A percentile compares a stretch with the other conserved stretches of the same genome.
These are phyloP conservation scores for Coranthus polyacanthus DNA, from an alignment of 2,797 vertebrate genomes.

Conservation along the genomic window DNA sequence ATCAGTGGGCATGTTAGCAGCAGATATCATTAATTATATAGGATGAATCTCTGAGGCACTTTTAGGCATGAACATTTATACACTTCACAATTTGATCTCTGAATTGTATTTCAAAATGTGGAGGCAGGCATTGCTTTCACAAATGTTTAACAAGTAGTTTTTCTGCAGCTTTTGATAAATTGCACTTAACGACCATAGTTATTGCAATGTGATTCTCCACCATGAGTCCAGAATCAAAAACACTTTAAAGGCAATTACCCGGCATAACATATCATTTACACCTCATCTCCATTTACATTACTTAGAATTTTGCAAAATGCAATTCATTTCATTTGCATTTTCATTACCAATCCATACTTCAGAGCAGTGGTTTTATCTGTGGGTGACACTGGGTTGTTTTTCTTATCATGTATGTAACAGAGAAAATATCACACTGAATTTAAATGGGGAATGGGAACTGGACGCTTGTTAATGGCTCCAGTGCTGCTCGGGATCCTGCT, in stretches of 20 bases:
- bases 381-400: constrained; percentile 25
- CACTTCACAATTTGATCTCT: neutral
- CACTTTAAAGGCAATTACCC: constrained; percentile 52
- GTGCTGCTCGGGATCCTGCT: constrained; percentile 6
- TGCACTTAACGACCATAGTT: constrained; percentile 10
- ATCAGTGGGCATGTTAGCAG: neutral
- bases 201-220: too few relatives aligned
- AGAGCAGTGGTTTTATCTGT: constrained; percentile 32
- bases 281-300: constrained; percentile 45
- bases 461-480: constrained; percentile 28
- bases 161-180: constrained; percentile 18
- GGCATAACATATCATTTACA: constrained; percentile 22
- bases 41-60: neutral
- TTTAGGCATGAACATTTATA: neutral
- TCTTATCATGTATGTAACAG: constrained; percentile 16
- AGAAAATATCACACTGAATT: constrained; percentile 28
- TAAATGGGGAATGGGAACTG: constrained; percentile 30
- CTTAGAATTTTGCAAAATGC: constrained; percentile 24
- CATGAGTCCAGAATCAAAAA: constrained; percentile 33
- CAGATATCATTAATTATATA: neutral
- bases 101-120: constrained; percentile 10
- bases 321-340: constrained; percentile 54
- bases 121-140: constrained; percentile 6
- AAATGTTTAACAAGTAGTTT: constrained; percentile 7
- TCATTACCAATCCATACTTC: constrained; percentile 33